Conservation (phyloP, 1,140 invertebrate genomes). For the Drosophila melanica region DNA sequence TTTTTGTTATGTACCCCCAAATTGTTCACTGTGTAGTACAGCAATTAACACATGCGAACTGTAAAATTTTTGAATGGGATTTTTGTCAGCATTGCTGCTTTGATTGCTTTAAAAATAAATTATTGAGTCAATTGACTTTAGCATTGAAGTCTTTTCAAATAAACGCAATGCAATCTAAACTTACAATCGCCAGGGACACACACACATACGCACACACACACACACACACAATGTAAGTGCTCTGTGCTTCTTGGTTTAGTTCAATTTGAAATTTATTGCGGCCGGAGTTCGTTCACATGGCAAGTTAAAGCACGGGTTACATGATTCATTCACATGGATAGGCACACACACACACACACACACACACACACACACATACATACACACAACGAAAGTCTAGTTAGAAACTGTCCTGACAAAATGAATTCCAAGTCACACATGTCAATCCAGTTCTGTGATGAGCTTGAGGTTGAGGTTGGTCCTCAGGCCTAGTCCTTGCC, state of each 20-base stretch:
- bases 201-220: constrained; percentile 31
- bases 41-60: constrained; percentile 9
- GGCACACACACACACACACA: constrained; percentile 15
- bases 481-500: constrained; percentile 4
- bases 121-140: constrained; percentile 82
- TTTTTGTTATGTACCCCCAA: no score
- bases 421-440: constrained; percentile 67
- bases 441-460: constrained; percentile 74
- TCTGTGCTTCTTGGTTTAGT: constrained; percentile 46
- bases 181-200: constrained; percentile 61
- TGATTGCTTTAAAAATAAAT: constrained; percentile 83
- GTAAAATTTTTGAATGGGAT: constrained; percentile 58
- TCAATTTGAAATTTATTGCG: constrained; percentile 80
- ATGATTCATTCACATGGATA: constrained; percentile 69
- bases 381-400: neutral
- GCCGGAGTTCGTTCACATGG: constrained; percentile 77
- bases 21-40: neutral
- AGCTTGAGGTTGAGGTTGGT: constrained; percentile 27
- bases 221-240: constrained; percentile 60
- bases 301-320: constrained; percentile 69
- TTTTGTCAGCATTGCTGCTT: constrained; percentile 70
- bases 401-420: constrained; percentile 14
- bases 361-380: constrained; percentile 12
- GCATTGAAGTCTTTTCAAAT: constrained; percentile 70
- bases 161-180: constrained; percentile 77